phyloP scores from a whole-genome alignment of 2,888 invertebrate species.

The Nineta flava region DNA sequence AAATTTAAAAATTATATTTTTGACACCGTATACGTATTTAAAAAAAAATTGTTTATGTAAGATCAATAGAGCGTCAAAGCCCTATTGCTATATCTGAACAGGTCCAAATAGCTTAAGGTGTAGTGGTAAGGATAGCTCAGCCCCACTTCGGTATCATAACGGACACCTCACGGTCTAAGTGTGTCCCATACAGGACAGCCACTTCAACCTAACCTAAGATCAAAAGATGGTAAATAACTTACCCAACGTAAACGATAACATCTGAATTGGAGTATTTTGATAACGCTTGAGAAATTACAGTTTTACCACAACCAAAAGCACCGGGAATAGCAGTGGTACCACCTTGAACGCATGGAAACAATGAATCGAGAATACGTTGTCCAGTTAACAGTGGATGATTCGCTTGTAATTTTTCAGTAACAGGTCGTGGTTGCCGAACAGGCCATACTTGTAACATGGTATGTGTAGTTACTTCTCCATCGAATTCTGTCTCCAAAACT shows the following conservation, averaged over 20 bases:
- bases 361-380: conserved; percentile 92
- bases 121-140: too few relatives aligned
- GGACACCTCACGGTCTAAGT: too few relatives aligned
- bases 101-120: too few relatives aligned
- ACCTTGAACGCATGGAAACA: conserved; percentile 98
- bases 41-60: too few relatives aligned
- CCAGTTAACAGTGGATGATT: conserved; percentile 97
- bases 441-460: conserved; percentile 99
- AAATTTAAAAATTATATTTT: not conserved
- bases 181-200: too few relatives aligned
- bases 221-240: not conserved
- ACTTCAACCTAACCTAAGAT: not conserved
- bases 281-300: conserved; percentile 97
- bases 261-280: conserved; percentile 99
- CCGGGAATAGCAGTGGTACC: conserved; percentile 99
- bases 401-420: conserved; percentile 94
- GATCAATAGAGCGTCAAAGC: too few relatives aligned
- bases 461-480: conserved; percentile 82
- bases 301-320: conserved; percentile 99
- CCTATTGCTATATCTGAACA: too few relatives aligned
- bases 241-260: conserved; percentile 91
- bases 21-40: too few relatives aligned
- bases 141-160: too few relatives aligned
- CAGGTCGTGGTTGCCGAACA: conserved; percentile 92
- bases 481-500: conserved; percentile 97